Evolutionary conservation across 2,797 vertebrate genomes (phyloP), one percentile per base, ranked within the genome.

Genomic region (Galagoides demidoff): DNA sequence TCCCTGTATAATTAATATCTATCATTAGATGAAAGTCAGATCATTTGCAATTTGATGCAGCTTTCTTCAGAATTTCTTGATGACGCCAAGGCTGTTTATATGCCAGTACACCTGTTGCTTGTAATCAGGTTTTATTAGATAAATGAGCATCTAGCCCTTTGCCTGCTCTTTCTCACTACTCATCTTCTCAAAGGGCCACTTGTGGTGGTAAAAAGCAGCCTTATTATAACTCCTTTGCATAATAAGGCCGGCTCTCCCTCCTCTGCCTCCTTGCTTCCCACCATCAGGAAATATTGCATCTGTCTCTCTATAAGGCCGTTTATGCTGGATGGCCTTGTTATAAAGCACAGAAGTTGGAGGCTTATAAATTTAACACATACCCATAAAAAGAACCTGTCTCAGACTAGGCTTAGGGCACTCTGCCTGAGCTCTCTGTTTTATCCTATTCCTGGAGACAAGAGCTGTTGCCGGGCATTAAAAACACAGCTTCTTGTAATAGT

Each of bases 1-100:
- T 93, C 95, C 63, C 87, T 88, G 93, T 97, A 95, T 97, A 98
- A 97, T 97, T 95, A 97, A 97, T 97, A 96, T 83, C 96, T 95
- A 84, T 96, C 95, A 96, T 97, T 96, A 97, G 96, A 90, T 82
- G 95, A 82, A 96, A 97, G 95, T 94, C 92, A 73, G 93, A 95
- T 92, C 95, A 96, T 97, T 97, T 97, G 89, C 91, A 97, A 88
- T 96, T 70, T 85, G 95, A 85, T 89, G 96, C 88, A 52, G 95
- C 96, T 96, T 97, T 95, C 94, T 93, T 93, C 83, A 82, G 95
- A 85, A 81, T 88, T 87, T 95, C 94, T 85, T 92, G 92, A 93
- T 94, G 95, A 95, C 84, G 90, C 70, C 34, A 39, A 83, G 96
- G 86, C 95, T 88, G 92, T 94, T 96, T 96, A 94, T 93, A 34